These are phyloP conservation scores for Triplophysa siluroides DNA, from an alignment of 2,113 vertebrate species.

Conservation along the genomic window DNA sequence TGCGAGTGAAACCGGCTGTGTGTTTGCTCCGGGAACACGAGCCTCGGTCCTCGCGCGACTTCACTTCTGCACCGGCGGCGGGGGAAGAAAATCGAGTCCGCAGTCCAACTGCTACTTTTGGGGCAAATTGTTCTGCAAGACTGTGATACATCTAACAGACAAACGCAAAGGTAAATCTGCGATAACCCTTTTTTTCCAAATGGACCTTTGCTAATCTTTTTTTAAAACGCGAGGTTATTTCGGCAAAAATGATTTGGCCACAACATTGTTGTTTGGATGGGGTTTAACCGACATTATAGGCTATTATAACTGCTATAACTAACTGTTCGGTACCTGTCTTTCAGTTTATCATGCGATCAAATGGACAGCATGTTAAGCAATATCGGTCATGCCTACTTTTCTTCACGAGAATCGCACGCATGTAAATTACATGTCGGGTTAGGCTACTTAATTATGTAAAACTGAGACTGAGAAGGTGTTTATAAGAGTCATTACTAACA, in stretches of 20 bases:
- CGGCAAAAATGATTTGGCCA: conserved; percentile 7
- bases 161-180: conserved; percentile 45
- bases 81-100: conserved; percentile 54
- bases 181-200: background rate
- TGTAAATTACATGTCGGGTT: too few species aligned
- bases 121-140: conserved; percentile 27
- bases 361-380: background rate
- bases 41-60: conserved; percentile 35
- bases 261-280: background rate
- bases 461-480: too few species aligned
- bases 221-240: conserved; percentile 1
- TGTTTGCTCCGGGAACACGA: conserved; percentile 4
- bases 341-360: background rate
- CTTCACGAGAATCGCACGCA: background rate
- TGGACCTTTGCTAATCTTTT: background rate
- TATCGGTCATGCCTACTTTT: background rate
- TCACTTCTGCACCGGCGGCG: conserved; percentile 58
- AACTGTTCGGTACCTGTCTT: background rate
- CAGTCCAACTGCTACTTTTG: conserved; percentile 28
- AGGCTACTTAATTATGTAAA: too few species aligned
- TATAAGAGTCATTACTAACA: background rate
- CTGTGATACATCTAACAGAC: background rate
- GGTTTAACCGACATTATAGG: background rate
- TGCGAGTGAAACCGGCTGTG: conserved; percentile 30
- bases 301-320: background rate